Evolutionary conservation across 2,113 vertebrate species (phyloP), one percentile per base, ranked within the genome.

Genomic region (Paraplagusia blochii): DNA sequence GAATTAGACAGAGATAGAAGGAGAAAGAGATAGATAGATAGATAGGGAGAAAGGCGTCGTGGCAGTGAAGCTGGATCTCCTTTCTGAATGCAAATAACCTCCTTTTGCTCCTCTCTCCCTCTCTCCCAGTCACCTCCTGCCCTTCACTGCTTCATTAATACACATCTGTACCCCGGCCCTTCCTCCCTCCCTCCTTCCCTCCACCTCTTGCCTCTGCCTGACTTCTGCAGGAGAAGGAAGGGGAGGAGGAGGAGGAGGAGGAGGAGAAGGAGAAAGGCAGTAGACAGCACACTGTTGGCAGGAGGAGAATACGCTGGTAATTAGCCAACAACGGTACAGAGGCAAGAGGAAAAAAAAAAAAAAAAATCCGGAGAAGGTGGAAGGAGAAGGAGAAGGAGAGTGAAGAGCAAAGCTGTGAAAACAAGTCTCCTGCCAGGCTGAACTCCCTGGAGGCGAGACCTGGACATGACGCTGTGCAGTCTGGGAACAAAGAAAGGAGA

Each of bases 61-160:
- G 68, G 77, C 69, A 61, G 60, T 78, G 79, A 79, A 4, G 22
- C 22, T 29, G 22, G 22, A 81, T 80, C 74, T 85, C 53, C 51
- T 81, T 77, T 88, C 81, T 82, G 79, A 79, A 86, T 87, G 85
- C 84, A 87, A 85, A 87, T 86, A 67, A 70, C 74, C 82, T 77
- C 62, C 70, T 72, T 63, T 70, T 74, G 72, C 42, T 77, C 76
- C 66, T 48, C 46, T 45, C 42, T 72, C 65, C 58, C 59, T 58
- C 60, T 53, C 55, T 58, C 57, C 51, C 56, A 86, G 81, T 85
- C 86, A 87, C 84, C 83, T 68, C 79, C 84, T 88, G 83, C 83
- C 84, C 84, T 88, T 88, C 86, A 87, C 81, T 63, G 86, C 84
- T 88, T 86, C 84, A 85, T 88, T 87, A 88, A 87, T 86, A 88